Base-by-base conservation (phyloP, 2,797 vertebrate species). In the Chanos chanos region DNA sequence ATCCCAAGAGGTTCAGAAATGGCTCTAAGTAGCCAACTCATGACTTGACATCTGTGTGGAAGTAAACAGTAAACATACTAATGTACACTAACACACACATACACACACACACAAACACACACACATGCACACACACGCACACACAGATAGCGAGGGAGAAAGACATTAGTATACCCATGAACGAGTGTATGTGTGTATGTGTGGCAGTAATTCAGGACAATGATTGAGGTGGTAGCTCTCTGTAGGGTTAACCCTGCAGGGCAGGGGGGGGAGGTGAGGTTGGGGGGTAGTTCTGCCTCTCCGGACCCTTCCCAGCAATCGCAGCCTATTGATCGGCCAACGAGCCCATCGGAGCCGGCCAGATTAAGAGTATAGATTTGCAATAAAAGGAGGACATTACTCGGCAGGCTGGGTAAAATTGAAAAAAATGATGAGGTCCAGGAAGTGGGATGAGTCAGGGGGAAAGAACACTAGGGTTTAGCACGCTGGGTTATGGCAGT, bases 301-400 rank as follows among this genome's bases (percentile, higher is more conserved):
- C 64, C 61, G 84, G 82, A 83, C 81, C 77, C 82, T 84, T 85
- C 82, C 81, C 85, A 87, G 82, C 83, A 85, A 86, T 86, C 76
- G 75, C 66, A 66, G 74, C 16, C 8, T 81, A 88, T 87, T 78
- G 85, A 88, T 87, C 72, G 72, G 60, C 22, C 25, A 79, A 81
- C 68, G 61, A 79, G 80, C 80, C 73, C 81, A 80, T 87, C 72
- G 85, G 85, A 81, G 87, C 80, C 83, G 69, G 70, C 75, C 81
- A 88, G 86, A 90, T 90, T 86, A 86, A 86, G 78, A 86, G 82
- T 89, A 89, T 90, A 84, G 88, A 90, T 90, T 88, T 85, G 83
- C 86, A 83, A 88, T 89, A 88, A 88, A 87, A 85, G 82, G 77
- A 86, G 86, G 82, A 88, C 84, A 86, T 87, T 87, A 86, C 83